Evolutionary conservation across 2,888 invertebrate genomes (phyloP).

Genomic region (Flabesymbios commensalis): DNA sequence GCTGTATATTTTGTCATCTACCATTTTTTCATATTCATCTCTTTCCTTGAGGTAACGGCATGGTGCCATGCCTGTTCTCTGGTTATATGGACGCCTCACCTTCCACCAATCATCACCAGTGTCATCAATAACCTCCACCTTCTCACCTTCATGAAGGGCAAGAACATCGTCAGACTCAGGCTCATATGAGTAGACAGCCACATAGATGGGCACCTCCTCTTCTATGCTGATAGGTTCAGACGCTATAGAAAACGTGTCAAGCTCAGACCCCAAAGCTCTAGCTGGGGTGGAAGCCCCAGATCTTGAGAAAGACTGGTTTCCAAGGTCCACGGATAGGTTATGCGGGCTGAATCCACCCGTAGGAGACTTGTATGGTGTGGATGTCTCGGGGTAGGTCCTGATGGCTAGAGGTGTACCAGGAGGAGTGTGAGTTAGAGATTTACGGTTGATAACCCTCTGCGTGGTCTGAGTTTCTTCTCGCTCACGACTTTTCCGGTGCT

Average conservation of each 20-base stretch:
- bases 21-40: conserved; percentile 22
- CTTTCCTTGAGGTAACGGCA: conserved; percentile 28
- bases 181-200: conserved; percentile 32
- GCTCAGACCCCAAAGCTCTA: too few relatives aligned
- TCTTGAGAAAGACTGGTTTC: background rate
- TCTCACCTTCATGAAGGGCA: conserved; percentile 39
- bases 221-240: background rate
- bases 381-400: too few relatives aligned
- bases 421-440: background rate
- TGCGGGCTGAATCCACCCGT: too few relatives aligned
- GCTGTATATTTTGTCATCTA: conserved; percentile 24
- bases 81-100: conserved; percentile 33
- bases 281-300: background rate
- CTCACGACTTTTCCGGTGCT: conserved; percentile 31
- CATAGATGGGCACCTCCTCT: conserved; percentile 10
- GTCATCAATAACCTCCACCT: conserved; percentile 35
- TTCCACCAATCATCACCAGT: conserved; percentile 34
- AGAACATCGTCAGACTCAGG: conserved; percentile 38
- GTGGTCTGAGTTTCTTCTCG: conserved; percentile 26
- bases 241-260: background rate
- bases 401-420: too few relatives aligned
- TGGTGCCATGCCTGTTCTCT: conserved; percentile 32
- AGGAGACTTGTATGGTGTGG: too few relatives aligned
- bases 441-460: background rate
- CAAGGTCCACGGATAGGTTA: too few relatives aligned